These are phyloP conservation scores for Alloscopus bannaensis DNA, from an alignment of 2,888 invertebrate species.

Conservation along the genomic window DNA sequence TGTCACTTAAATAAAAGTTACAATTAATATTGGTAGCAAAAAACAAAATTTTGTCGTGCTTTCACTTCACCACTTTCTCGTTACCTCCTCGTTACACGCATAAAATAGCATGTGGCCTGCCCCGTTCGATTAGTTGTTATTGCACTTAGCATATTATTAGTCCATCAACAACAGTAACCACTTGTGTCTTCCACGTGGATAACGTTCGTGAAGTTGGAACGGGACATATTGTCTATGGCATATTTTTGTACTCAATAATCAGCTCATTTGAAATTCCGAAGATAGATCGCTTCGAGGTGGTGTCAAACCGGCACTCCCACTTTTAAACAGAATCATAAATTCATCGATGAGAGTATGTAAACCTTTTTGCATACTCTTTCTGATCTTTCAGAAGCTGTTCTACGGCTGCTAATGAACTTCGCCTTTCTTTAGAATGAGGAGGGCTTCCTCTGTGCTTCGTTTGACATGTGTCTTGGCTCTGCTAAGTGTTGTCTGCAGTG, in stretches of 20 bases:
- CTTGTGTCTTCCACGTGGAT: not conserved
- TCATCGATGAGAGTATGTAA: slow-evolving; percentile 31
- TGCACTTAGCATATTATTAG: not conserved
- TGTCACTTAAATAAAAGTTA: too few relatives aligned
- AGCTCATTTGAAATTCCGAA: not conserved
- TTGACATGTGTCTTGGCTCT: not conserved
- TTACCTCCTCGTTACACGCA: too few relatives aligned
- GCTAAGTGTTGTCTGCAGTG: slow-evolving; percentile 4
- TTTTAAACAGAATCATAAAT: slow-evolving; percentile 32
- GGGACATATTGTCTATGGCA: not conserved
- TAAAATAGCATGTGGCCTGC: too few relatives aligned
- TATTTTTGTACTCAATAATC: not conserved
- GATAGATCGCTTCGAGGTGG: too few relatives aligned
- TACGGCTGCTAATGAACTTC: not conserved
- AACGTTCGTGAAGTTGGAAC: not conserved
- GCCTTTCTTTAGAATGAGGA: not conserved
- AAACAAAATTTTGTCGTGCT: too few relatives aligned
- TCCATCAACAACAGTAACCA: not conserved
- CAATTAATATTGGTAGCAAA: too few relatives aligned
- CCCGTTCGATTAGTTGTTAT: too few relatives aligned
- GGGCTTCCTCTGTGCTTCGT: not conserved
- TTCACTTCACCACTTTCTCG: too few relatives aligned
- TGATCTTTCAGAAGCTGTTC: not conserved
- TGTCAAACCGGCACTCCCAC: slow-evolving; percentile 29
- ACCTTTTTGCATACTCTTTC: too few relatives aligned